Base-by-base conservation (phyloP, 2,113 vertebrate species). In the Tachysurus fulvidraco region DNA sequence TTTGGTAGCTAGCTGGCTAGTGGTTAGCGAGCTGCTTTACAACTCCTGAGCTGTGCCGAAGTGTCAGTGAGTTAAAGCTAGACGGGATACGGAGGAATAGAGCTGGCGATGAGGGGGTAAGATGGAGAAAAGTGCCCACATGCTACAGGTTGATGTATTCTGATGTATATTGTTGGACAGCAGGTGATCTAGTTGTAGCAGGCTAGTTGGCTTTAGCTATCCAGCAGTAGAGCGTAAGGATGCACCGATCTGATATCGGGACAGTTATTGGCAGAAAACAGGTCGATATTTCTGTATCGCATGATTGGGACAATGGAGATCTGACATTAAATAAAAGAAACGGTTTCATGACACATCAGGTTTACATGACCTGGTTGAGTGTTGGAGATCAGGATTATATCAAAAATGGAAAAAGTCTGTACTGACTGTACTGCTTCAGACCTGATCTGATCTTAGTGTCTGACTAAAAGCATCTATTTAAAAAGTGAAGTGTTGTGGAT, bases 1-100 rank as follows among this genome's bases (percentile, higher is more conserved):
- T 83, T 82, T 86, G 36, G 52, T 50, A 64, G 86, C 69, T 87
- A 87, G 46, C 36, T 44, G 19, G 78, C 54, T 86, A 81, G 69
- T 16, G 21, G 71, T 83, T 83, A 65, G 71, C 80, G 30, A 54
- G 69, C 28, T 83, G 60, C 64, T 57, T 44, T 2, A 50, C 14
- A 25, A 67, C 81, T 80, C 54, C 77, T 36, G 54, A 57, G 81
- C 81, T 44, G 3, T n/a, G 30, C 36, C 2, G 16, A 46, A 64
- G 57, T 64, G 46, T 69, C 81, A 23, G n/a, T 5, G 60, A 52
- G n/a, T 9, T 54, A 50, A 46, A 11, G 23, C 44, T 2, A 8
- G 8, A 21, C 62, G 13, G 6, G 23, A 52, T 4, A 11, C 44
- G 0, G 23, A 21, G 57, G 19, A 64, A 3, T 46, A 52, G 16